phyloP scores from a whole-genome alignment of 2,888 invertebrate genomes.

The Lydus trimaculatus region DNA sequence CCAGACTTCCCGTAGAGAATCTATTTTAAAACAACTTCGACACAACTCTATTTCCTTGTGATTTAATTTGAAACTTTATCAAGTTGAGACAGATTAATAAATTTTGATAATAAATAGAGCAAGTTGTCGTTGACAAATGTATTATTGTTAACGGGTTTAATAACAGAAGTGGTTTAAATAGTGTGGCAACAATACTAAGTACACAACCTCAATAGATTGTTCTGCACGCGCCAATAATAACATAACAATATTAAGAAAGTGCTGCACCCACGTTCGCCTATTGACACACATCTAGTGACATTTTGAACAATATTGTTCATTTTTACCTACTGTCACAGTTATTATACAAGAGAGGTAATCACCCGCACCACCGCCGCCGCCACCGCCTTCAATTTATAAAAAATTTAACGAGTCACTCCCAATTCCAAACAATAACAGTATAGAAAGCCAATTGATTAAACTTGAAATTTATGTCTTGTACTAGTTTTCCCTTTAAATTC shows the following conservation, averaged over 20 bases:
- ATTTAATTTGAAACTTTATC: not conserved
- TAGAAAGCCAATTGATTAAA: conserved; percentile 34
- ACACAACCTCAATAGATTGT: conserved; percentile 46
- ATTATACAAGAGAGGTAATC: conserved; percentile 11
- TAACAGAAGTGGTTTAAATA: conserved; percentile 17
- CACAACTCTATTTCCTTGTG: not conserved
- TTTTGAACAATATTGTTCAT: conserved; percentile 38
- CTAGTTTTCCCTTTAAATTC: not conserved
- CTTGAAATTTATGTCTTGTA: conserved; percentile 20
- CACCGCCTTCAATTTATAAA: not conserved
- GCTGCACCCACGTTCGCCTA: conserved; percentile 51
- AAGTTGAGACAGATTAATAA: not conserved
- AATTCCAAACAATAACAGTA: conserved; percentile 20
- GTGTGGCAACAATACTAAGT: conserved; percentile 41
- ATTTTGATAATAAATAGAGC: conserved; percentile 12
- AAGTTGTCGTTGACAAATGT: conserved; percentile 14
- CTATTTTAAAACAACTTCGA: not conserved
- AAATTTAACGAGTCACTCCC: not conserved
- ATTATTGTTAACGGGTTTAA: conserved; percentile 11
- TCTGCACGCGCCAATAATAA: conserved; percentile 52
- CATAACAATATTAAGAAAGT: conserved; percentile 52
- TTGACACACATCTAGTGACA: conserved; percentile 51
- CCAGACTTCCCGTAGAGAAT: too few species aligned
- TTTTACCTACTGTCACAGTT: conserved; percentile 6
- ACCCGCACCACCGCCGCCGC: not conserved